These are phyloP conservation scores for Numida meleagris DNA, from an alignment of 2,113 vertebrate genomes.

Conservation along the genomic window DNA sequence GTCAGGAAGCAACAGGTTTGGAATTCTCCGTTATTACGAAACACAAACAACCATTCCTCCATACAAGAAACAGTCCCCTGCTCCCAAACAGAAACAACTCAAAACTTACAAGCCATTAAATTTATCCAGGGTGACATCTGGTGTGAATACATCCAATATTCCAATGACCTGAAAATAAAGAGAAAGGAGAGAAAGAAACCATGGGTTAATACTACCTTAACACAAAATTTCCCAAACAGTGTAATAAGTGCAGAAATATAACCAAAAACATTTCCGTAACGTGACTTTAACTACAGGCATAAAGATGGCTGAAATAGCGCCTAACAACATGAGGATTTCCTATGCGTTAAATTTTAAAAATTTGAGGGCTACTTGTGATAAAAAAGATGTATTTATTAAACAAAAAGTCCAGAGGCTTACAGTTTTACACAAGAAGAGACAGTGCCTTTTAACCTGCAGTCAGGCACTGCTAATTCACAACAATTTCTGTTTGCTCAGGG, in stretches of 20 bases:
- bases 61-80: neutral
- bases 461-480: neutral
- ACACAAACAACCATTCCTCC: neutral
- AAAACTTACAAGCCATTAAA: conserved; percentile 95
- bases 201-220: neutral
- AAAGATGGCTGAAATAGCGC: neutral
- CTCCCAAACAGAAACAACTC: neutral
- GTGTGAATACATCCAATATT: conserved; percentile 93
- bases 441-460: neutral
- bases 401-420: neutral
- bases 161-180: conserved; percentile 89
- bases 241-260: neutral
- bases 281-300: neutral
- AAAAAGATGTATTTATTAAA: neutral
- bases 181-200: neutral
- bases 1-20: neutral
- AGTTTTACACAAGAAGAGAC: neutral
- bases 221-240: neutral
- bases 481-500: neutral
- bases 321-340: neutral
- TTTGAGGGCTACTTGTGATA: neutral
- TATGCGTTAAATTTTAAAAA: neutral
- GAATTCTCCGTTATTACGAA: neutral
- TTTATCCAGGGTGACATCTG: conserved; percentile 88
- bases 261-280: neutral